phyloP scores from a whole-genome alignment of 2,113 vertebrate species.

The Rousettus leschenaultii region DNA sequence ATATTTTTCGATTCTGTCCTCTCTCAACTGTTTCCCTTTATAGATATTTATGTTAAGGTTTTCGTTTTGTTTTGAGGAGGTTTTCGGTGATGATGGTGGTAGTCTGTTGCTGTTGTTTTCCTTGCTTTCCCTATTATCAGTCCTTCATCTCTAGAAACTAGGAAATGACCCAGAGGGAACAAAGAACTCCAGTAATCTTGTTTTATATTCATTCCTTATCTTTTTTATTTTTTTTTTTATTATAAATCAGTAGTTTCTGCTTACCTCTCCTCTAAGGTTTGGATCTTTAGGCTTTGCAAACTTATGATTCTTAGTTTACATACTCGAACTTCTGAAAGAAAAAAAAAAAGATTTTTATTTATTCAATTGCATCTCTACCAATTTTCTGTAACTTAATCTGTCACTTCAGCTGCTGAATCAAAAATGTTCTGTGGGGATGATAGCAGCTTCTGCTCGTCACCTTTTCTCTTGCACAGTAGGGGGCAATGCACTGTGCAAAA shows the following conservation, averaged over 20 bases:
- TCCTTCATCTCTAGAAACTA: background rate
- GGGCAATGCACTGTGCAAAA: background rate
- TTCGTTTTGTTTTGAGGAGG: too few relatives aligned
- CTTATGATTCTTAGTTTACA: slow-evolving; percentile 5
- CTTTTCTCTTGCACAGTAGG: background rate
- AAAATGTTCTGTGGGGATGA: slow-evolving; percentile 7
- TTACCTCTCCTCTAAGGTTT: background rate
- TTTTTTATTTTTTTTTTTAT: background rate
- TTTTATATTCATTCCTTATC: background rate
- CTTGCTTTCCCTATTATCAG: background rate
- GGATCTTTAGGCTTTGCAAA: background rate
- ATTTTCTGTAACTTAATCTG: slow-evolving; percentile 54
- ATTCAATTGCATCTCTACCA: slow-evolving; percentile 21
- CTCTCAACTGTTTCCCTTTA: background rate
- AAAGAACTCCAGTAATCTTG: background rate
- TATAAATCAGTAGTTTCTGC: background rate
- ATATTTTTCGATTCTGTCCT: background rate
- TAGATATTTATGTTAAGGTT: background rate
- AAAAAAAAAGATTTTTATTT: slow-evolving; percentile 41
- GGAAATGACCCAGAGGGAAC: background rate
- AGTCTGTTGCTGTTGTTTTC: background rate
- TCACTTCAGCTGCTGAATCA: slow-evolving; percentile 14
- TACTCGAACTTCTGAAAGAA: slow-evolving; percentile 31
- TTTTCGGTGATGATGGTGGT: background rate
- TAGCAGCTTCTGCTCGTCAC: background rate